A percentile compares a stretch with the other conserved stretches of the same genome.
Evolutionary conservation across 2,797 vertebrate genomes (phyloP).

Genomic region (Gallinago nigripennis): DNA sequence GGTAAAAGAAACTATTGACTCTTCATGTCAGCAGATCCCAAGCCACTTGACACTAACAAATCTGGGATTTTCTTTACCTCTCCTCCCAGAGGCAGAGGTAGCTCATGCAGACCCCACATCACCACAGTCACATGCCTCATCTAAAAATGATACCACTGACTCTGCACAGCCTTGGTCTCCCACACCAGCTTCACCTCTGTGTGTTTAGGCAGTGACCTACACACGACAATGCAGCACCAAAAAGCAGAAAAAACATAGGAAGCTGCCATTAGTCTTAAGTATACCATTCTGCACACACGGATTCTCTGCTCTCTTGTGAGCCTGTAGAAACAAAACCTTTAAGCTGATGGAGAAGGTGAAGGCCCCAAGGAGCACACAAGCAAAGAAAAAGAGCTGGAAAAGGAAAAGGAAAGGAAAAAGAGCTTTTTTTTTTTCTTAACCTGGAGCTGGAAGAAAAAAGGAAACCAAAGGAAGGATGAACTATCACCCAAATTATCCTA

Average conservation of each 20-base stretch:
- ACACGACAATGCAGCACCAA: neutral
- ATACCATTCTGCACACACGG: neutral
- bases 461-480: neutral
- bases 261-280: neutral
- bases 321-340: neutral
- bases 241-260: neutral
- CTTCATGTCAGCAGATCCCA: neutral
- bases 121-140: neutral
- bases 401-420: no score
- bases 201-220: neutral
- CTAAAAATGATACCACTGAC: neutral
- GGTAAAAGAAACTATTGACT: neutral
- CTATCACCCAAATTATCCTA: neutral
- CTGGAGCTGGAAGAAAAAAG: neutral
- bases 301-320: neutral
- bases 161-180: neutral
- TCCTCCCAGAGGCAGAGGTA: neutral
- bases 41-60: neutral
- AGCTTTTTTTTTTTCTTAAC: neutral
- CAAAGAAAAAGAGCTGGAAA: neutral
- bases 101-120: neutral
- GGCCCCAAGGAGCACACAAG: neutral
- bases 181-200: neutral
- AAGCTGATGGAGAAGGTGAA: neutral
- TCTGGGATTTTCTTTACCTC: neutral